These are phyloP conservation scores for Watsonalla cultraria DNA, from an alignment of 2,888 invertebrate genomes.

Conservation along the genomic window DNA sequence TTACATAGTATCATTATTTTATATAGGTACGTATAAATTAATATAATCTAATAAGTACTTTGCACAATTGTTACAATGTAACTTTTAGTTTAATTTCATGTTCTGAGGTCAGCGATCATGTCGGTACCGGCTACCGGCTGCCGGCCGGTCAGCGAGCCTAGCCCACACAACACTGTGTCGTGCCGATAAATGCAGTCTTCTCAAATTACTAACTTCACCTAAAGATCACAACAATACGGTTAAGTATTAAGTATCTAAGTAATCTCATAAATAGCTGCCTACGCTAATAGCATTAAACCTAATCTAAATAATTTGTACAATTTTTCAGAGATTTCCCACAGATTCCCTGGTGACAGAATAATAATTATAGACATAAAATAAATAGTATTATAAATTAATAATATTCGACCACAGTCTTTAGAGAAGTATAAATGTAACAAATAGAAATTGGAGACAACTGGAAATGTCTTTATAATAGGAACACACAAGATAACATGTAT, in stretches of 20 bases:
- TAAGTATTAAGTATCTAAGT: slow-evolving; percentile 62
- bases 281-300: slow-evolving; percentile 49
- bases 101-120: slow-evolving; percentile 49
- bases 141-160: slow-evolving; percentile 1
- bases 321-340: slow-evolving; percentile 57
- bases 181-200: slow-evolving; percentile 73
- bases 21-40: slow-evolving; percentile 71
- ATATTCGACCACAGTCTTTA: slow-evolving; percentile 73
- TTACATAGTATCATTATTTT: slow-evolving; percentile 65
- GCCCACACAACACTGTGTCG: slow-evolving; percentile 47
- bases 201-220: slow-evolving; percentile 50
- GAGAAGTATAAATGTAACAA: slow-evolving; percentile 58
- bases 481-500: slow-evolving; percentile 51
- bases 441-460: slow-evolving; percentile 44
- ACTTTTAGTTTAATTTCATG: slow-evolving; percentile 46
- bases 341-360: slow-evolving; percentile 54
- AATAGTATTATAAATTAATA: slow-evolving; percentile 73
- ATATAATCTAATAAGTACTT: slow-evolving; percentile 78
- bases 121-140: not conserved
- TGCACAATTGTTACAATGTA: slow-evolving; percentile 72
- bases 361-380: slow-evolving; percentile 68
- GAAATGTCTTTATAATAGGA: slow-evolving; percentile 70
- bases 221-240: slow-evolving; percentile 72
- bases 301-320: slow-evolving; percentile 75
- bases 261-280: slow-evolving; percentile 76